These are phyloP conservation scores for Hypselothyrea guttata DNA, from an alignment of 2,888 invertebrate species.

Conservation along the genomic window DNA sequence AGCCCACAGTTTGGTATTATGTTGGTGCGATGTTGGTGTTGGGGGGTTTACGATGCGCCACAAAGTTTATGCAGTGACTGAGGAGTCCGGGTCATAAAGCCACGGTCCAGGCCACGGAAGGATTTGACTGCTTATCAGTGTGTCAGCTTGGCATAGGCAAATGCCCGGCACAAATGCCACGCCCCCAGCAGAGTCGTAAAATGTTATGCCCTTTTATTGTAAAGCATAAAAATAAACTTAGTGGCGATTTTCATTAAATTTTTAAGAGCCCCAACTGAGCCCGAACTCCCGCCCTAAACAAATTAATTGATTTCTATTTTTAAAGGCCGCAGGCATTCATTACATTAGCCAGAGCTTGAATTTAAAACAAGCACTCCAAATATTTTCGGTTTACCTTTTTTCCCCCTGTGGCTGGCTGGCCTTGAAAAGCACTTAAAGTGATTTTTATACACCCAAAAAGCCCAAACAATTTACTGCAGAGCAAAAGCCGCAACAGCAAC, in stretches of 20 bases:
- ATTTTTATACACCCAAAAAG: constrained; percentile 43
- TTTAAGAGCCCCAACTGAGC: constrained; percentile 35
- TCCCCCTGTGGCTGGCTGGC: constrained; percentile 20
- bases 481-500: constrained; percentile 18
- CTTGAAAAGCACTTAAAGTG: constrained; percentile 56
- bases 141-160: constrained; percentile 33
- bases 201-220: constrained; percentile 60
- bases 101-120: constrained; percentile 45
- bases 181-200: constrained; percentile 40
- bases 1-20: constrained; percentile 26
- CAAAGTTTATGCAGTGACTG: constrained; percentile 65
- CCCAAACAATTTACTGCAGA: constrained; percentile 36
- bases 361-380: constrained; percentile 33
- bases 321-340: constrained; percentile 29
- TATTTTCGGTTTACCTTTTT: constrained; percentile 30
- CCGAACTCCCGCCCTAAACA: constrained; percentile 5
- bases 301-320: constrained; percentile 61
- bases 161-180: constrained; percentile 39
- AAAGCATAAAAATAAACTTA: constrained; percentile 64
- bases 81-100: constrained; percentile 54
- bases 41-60: constrained; percentile 61
- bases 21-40: not conserved
- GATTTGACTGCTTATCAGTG: constrained; percentile 57
- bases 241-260: constrained; percentile 64
- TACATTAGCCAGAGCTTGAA: constrained; percentile 34